phyloP scores from a whole-genome alignment of 2,888 invertebrate genomes.

The Rhagonycha lutea region DNA sequence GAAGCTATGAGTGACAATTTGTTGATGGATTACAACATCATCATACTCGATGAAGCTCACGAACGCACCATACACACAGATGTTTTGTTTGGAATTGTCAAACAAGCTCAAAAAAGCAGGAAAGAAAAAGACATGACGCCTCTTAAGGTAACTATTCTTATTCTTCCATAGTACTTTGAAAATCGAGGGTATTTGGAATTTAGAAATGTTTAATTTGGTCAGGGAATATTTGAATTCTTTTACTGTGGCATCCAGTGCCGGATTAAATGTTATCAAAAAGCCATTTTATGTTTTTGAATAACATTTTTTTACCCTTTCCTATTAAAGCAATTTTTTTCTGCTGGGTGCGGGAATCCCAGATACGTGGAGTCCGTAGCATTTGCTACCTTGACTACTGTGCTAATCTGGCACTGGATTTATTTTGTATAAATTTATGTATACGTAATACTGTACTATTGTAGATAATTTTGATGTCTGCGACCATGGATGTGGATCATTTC shows the following conservation, averaged over 20 bases:
- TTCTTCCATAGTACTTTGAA: no score
- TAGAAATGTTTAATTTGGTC: no score
- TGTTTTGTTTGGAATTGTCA: slow-evolving; percentile 90
- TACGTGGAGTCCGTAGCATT: not conserved
- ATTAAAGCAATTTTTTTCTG: no score
- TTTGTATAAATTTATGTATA: not conserved
- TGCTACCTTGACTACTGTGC: no score
- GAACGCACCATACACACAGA: slow-evolving; percentile 94
- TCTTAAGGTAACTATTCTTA: slow-evolving; percentile 63
- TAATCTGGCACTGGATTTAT: no score
- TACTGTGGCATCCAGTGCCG: no score
- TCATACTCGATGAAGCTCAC: slow-evolving; percentile 94
- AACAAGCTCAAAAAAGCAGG: slow-evolving; percentile 80
- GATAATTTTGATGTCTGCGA: slow-evolving; percentile 92
- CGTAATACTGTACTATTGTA: slow-evolving; percentile 51
- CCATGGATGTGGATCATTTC: slow-evolving; percentile 95
- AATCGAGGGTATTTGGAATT: no score
- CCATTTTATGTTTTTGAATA: no score
- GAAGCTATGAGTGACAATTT: slow-evolving; percentile 84
- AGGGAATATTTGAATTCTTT: no score
- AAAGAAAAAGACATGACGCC: slow-evolving; percentile 62
- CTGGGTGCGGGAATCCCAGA: no score
- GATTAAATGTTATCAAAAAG: no score
- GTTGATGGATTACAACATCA: slow-evolving; percentile 75
- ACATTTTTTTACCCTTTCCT: no score